Conservation (phyloP, 2,888 invertebrate genomes). For the Lithodes maja region DNA sequence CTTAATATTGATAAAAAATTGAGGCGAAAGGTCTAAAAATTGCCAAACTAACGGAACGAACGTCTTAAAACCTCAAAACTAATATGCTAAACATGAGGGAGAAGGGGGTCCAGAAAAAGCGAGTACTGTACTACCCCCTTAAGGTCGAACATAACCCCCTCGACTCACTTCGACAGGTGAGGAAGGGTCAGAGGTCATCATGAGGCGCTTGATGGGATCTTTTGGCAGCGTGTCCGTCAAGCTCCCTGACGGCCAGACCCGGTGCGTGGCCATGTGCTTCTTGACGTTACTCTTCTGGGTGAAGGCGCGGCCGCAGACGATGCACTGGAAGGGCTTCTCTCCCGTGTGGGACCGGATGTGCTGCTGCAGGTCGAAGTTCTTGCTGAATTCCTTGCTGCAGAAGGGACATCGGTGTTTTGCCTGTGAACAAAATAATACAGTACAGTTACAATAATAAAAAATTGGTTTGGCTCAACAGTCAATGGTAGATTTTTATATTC, state of each 20-base stretch:
- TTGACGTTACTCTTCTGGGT: constrained; percentile 84
- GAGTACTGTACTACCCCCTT: no score
- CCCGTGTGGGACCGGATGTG: constrained; percentile 80
- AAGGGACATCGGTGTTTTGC: constrained; percentile 76
- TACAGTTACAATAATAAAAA: no score
- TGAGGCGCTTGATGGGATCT: constrained; percentile 74
- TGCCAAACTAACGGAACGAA: no score
- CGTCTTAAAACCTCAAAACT: no score
- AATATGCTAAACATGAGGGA: no score
- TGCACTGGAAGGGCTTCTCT: constrained; percentile 73
- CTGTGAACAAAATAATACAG: constrained; percentile 14
- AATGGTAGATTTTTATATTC: no score
- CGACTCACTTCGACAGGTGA: constrained; percentile 39
- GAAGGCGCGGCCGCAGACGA: constrained; percentile 83
- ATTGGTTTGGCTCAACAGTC: no score
- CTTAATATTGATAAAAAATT: no score
- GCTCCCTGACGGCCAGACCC: constrained; percentile 79
- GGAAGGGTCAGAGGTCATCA: constrained; percentile 16
- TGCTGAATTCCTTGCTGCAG: constrained; percentile 81
- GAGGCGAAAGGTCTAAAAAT: no score
- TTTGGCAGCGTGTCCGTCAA: constrained; percentile 77
- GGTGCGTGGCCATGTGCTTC: constrained; percentile 82
- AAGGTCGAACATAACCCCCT: background rate
- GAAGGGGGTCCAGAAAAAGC: no score
- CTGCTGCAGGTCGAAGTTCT: constrained; percentile 81